Percentiles rank a stretch among this genome's conserved stretches.
phyloP scores from a whole-genome alignment of 53 echinoderm and acorn worm species.

The Zoroaster sp. region DNA sequence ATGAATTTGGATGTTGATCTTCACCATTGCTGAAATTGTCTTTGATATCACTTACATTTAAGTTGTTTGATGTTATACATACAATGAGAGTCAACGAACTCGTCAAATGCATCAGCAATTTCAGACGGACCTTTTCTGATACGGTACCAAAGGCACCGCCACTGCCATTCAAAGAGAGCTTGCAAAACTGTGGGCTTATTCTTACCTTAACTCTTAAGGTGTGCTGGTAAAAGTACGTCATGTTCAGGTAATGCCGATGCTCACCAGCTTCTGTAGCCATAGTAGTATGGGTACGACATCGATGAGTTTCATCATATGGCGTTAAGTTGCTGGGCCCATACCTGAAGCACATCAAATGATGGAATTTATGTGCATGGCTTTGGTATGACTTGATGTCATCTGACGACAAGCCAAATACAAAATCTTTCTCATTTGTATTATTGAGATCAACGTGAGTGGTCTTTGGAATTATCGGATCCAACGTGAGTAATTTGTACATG shows the following conservation, averaged over 20 bases:
- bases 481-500: constrained; percentile 7
- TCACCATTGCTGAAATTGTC: background rate
- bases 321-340: constrained; percentile 39
- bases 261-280: constrained; percentile 45
- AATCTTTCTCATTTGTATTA: constrained; percentile 21
- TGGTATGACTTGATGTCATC: background rate
- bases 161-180: constrained; percentile 10
- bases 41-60: background rate
- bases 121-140: constrained; percentile 8
- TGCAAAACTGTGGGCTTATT: constrained; percentile 19
- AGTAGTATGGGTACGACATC: constrained; percentile 46
- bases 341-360: constrained; percentile 47
- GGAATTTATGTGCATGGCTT: constrained; percentile 53
- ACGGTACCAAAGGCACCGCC: constrained; percentile 7
- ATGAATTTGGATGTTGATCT: background rate
- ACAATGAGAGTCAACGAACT: background rate
- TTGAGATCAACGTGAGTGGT: background rate
- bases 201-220: constrained; percentile 28
- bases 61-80: background rate
- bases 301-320: constrained; percentile 66
- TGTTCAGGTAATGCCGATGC: constrained; percentile 37
- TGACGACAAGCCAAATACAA: constrained; percentile 19
- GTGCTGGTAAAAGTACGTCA: constrained; percentile 39
- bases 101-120: constrained; percentile 6
- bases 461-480: background rate